Evolutionary conservation across 2,888 invertebrate species (phyloP), one percentile per base, ranked within the genome.

Genomic region (Leucophenga montana): DNA sequence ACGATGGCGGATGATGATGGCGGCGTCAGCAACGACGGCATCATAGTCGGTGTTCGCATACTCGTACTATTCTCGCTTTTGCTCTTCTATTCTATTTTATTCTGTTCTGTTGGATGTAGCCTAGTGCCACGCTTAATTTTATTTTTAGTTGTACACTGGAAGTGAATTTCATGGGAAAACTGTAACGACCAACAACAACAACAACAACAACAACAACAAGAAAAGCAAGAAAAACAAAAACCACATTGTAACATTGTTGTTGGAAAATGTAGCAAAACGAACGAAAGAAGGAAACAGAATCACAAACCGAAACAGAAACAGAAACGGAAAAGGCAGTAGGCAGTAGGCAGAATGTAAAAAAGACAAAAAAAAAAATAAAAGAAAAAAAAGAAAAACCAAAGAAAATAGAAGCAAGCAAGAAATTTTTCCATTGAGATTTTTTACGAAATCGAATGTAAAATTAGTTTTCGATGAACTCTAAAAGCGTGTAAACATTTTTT

Each of bases 391-490:
- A 33, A 33, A 33, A 33, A 3, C 4, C 3, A 33, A 5, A 8
- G 8, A 33, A 33, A 18, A 3, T 57, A 57, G 27, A 66, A 66
- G 69, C 56, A 66, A 39, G 54, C 8, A 9, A 50, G 64, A 70
- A 69, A 72, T 61, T 57, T 70, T 86, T 84, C 85, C 83, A 85
- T 83, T 84, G 85, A 82, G 84, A 77, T 78, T 82, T 85, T 81
- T 77, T 78, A 78, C 78, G 78, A 85, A 87, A 87, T 87, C 87
- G 86, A 86, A 80, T 83, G 80, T 78, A 80, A 84, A 86, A 87
- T 86, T 87, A 86, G 86, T 86, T 86, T 86, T 86, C 86, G 87
- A 85, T 86, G 87, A 86, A 86, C 87, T 86, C 86, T 80, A 85
- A 85, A 82, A 78, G 82, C 84, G 82, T 82, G 76, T 79, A 84